Base-by-base conservation (phyloP, 2,888 invertebrate species). In the Philonicus albiceps region DNA sequence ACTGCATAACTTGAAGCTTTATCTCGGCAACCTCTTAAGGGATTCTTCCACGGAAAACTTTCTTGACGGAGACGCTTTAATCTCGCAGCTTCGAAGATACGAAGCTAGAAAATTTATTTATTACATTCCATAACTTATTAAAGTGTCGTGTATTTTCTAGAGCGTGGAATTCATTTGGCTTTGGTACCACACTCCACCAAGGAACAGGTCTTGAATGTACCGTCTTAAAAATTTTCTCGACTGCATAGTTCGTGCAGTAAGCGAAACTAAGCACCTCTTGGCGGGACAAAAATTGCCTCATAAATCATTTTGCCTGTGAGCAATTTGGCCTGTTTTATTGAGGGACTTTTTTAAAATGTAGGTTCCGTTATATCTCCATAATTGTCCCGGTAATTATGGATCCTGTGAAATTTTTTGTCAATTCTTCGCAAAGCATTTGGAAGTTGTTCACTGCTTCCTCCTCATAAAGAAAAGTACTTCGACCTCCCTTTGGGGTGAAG, bases 101-200 rank as follows among this genome's bases (percentile, higher is more conserved):
- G 22, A 8, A 22, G 7, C 64, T 64, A 64, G 64, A 84, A 84
- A 84, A 84, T 84, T 73, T 84, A 84, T 84, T 84, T 84, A 84
- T 84, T 73, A 73, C 73, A 49, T 72, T 84, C 73, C 84, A 84
- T 84, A 84, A 84, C 84, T 84, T 40, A 72, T 49, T 22, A 73
- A 84, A 37, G 27, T 34, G 19, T 16, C 55, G 34, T 19, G 31
- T 34, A 5, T 64, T 55, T 34, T 19, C 34, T 64, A 27, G 64
- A 64, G 64, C 64, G 22, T 64, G 64, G 81, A 55, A 81, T 81
- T 31, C 64, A 64, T 8, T 64, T 27, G 5, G 11, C 64, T 64
- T 7, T 1, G 22, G 27, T 22, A 5, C 37, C 37, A 11, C 11
- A 37, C 27, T 27, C 64, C 11, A 7, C 1, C 27, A 11, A 8